Evolutionary conservation across 2,113 vertebrate species (phyloP).

Genomic region (Nesogale talazaci): DNA sequence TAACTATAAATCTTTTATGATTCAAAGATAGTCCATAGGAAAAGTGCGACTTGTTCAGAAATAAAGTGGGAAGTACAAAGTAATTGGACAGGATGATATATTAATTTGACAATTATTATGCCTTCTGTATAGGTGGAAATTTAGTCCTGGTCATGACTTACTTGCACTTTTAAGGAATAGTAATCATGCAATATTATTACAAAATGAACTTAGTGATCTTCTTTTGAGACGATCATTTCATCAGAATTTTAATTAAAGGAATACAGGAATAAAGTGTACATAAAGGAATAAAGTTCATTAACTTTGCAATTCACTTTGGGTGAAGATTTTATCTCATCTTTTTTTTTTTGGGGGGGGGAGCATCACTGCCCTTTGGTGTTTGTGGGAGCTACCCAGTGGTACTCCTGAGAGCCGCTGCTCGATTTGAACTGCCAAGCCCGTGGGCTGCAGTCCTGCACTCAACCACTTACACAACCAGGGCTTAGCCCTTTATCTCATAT

Average conservation of each 20-base stretch:
- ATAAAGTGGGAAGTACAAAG: not conserved
- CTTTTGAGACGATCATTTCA: conserved; percentile 27
- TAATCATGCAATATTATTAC: conserved; percentile 4
- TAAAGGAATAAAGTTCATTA: conserved; percentile 10
- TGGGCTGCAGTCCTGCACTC: too few relatives aligned
- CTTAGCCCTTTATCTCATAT: too few relatives aligned
- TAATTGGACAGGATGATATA: not conserved
- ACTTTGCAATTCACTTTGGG: not conserved
- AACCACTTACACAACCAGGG: too few relatives aligned
- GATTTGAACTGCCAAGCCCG: too few relatives aligned
- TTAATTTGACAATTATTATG: not conserved
- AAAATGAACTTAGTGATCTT: not conserved
- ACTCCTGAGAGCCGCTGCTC: too few relatives aligned
- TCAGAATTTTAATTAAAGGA: conserved; percentile 48
- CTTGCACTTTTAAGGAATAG: conserved; percentile 28
- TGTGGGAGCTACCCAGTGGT: too few relatives aligned
- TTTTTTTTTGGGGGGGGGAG: too few relatives aligned
- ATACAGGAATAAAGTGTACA: conserved; percentile 24
- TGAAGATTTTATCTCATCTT: conserved; percentile 38
- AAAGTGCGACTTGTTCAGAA: not conserved
- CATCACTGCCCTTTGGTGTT: too few relatives aligned
- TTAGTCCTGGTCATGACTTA: not conserved
- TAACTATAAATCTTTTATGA: conserved; percentile 19
- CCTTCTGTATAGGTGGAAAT: not conserved
- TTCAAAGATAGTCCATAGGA: not conserved